phyloP scores from a whole-genome alignment of 2,888 invertebrate species.

The Pachycephus smyrnensis region DNA sequence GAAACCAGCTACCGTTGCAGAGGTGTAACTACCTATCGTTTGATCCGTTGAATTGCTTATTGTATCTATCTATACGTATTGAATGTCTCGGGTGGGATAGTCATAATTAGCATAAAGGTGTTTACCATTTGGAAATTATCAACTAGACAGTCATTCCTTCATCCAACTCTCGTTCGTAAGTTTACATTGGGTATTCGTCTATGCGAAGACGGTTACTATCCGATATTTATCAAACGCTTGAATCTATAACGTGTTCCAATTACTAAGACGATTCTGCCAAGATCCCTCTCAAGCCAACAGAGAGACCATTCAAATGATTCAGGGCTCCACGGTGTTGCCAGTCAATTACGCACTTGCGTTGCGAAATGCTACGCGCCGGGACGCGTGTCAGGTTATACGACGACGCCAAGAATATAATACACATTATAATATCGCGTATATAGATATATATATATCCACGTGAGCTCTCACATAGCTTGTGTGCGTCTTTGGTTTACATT shows the following conservation, averaged over 20 bases:
- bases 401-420: constrained; percentile 1
- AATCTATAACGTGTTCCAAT: constrained; percentile 29
- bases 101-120: not conserved
- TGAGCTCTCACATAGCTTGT: not conserved
- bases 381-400: not conserved
- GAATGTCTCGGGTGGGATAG: not conserved
- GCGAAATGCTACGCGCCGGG: not conserved
- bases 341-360: constrained; percentile 2
- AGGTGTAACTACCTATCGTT: not conserved
- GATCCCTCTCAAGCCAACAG: not conserved
- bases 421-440: not conserved
- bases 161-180: not conserved
- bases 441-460: not conserved
- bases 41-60: not conserved
- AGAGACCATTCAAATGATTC: constrained; percentile 2
- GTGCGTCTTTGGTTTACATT: not conserved
- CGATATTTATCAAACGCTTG: constrained; percentile 15
- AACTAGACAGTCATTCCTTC: not conserved
- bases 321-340: not conserved
- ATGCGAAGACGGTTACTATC: not conserved
- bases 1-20: not conserved
- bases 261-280: constrained; percentile 3
- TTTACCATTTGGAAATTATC: not conserved
- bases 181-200: not conserved
- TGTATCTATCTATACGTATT: not conserved